A percentile compares a stretch with the other conserved stretches of the same genome.
phyloP scores from a whole-genome alignment of 64 coral and sea anemone genomes.

The Porites lutea region DNA sequence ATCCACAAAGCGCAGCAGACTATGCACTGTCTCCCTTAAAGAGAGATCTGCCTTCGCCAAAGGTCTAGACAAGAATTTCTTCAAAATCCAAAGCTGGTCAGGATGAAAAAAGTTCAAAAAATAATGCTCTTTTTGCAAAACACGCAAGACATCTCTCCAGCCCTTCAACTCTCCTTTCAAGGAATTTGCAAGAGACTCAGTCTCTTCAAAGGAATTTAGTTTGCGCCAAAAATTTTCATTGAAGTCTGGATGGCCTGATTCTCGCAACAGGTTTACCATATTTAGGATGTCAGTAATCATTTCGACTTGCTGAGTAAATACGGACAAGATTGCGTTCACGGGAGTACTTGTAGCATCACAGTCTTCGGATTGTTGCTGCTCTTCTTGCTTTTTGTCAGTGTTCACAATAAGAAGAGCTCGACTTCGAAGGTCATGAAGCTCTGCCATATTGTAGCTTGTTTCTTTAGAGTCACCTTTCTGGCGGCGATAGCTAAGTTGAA shows the following conservation, averaged over 20 bases:
- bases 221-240: constrained; percentile 29
- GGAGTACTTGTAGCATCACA: neutral
- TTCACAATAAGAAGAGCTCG: constrained; percentile 83
- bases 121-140: constrained; percentile 60
- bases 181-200: constrained; percentile 18
- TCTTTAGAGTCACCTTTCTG: constrained; percentile 25
- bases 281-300: constrained; percentile 71
- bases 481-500: constrained; percentile 17
- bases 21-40: constrained; percentile 14
- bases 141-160: constrained; percentile 50
- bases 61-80: constrained; percentile 15
- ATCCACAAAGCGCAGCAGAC: constrained; percentile 73
- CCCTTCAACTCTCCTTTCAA: constrained; percentile 19
- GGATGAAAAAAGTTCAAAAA: constrained; percentile 90
- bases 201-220: constrained; percentile 55
- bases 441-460: constrained; percentile 37
- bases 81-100: constrained; percentile 70
- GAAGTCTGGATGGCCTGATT: constrained; percentile 71
- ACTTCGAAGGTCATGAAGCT: constrained; percentile 81
- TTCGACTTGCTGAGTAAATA: constrained; percentile 80
- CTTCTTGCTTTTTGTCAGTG: constrained; percentile 28
- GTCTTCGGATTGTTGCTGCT: neutral
- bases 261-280: constrained; percentile 31
- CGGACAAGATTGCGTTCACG: neutral
- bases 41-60: neutral